Base-by-base conservation (phyloP, 2,888 invertebrate genomes). In the Thymelicus lineola region DNA sequence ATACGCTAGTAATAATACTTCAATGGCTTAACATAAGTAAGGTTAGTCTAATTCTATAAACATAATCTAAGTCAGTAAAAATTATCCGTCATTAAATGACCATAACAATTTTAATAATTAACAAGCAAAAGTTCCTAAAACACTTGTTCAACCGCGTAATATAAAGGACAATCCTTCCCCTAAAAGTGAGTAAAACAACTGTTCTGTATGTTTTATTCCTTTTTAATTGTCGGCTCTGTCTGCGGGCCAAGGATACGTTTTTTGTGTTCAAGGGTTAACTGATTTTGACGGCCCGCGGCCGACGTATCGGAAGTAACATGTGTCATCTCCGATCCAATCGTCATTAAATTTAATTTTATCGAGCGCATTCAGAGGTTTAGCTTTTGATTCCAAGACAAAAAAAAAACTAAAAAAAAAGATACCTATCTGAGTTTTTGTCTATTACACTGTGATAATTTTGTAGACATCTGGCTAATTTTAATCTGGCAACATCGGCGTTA, bases 241-340 rank as follows among this genome's bases (percentile, higher is more conserved):
- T 80, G 82, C 76, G 17, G 83, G 83, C 82, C 81, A 81, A 76
- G 80, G 80, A 80, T 81, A 82, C 78, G 78, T 79, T 82, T 78
- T 79, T 79, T 78, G 82, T 86, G 85, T 85, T 83, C 78, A 82
- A 82, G 85, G 85, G 84, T 89, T 89, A 90, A 89, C 85, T 86
- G 90, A 91, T 91, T 91, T 87, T 80, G 82, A 80, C 81, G 81
- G 79, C 77, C 82, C 80, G 79, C 81, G 81, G 79, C 77, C 82
- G 80, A 77, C 79, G 86, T 79, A 85, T 91, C 90, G 93, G 93
- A 93, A 90, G 86, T 90, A 90, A 87, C 93, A 93, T 93, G 86
- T 93, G 93, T 90, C 86, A 70, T 78, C 80, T 79, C 79, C 79
- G 75, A 75, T 78, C 78, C 75, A 79, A 86, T 84, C 82, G 89